These are phyloP conservation scores for Ammodytes dubius DNA, from an alignment of 2,113 vertebrate genomes.

Conservation along the genomic window DNA sequence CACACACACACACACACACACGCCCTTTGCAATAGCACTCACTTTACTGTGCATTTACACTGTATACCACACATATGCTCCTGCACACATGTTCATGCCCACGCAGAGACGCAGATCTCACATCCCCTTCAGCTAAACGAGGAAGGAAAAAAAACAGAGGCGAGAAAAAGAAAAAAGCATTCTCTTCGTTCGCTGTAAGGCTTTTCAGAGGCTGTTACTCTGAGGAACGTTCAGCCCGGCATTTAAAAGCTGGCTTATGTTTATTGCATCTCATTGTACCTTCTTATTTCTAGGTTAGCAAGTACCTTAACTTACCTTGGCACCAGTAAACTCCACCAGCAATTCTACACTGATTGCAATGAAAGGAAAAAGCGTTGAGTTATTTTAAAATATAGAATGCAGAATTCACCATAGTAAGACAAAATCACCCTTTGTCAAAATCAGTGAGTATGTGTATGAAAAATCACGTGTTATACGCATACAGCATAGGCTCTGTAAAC, in stretches of 20 bases:
- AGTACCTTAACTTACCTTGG: neutral
- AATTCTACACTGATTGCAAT: too few species aligned
- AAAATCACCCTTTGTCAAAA: too few species aligned
- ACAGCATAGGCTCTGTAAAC: too few species aligned
- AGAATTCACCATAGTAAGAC: too few species aligned
- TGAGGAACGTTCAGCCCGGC: constrained; percentile 47
- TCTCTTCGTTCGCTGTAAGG: constrained; percentile 50
- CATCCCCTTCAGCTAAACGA: constrained; percentile 53
- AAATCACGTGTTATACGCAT: too few species aligned
- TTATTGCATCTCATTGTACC: constrained; percentile 33
- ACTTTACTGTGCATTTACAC: constrained; percentile 16
- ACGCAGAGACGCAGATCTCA: neutral
- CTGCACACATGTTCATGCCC: neutral
- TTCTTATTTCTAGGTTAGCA: neutral
- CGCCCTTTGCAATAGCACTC: constrained; percentile 8
- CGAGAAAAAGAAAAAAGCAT: constrained; percentile 18
- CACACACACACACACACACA: too few species aligned
- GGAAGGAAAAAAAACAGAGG: constrained; percentile 17
- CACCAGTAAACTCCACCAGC: neutral
- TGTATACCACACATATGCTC: constrained; percentile 29
- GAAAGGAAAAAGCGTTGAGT: too few species aligned
- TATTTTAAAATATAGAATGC: too few species aligned
- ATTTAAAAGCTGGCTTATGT: constrained; percentile 49
- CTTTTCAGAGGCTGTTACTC: constrained; percentile 49
- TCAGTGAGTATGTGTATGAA: too few species aligned